Conservation (phyloP, 1,140 invertebrate genomes). For the Acromyrmex heyeri region DNA sequence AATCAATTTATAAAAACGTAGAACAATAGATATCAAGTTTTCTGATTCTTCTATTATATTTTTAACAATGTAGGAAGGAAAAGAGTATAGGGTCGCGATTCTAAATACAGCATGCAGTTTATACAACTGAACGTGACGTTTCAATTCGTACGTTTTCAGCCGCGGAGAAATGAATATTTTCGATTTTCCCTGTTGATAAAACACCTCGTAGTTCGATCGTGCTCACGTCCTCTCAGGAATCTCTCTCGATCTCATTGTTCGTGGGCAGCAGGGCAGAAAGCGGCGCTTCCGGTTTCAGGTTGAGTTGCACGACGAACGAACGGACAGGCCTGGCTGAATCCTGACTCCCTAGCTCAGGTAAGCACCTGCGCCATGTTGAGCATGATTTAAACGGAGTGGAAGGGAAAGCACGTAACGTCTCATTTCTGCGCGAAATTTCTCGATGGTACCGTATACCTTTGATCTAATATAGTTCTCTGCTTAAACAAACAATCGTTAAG, state of each 20-base stretch:
- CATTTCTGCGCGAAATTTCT: conserved; percentile 37
- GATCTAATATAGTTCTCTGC: background rate
- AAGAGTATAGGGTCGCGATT: background rate
- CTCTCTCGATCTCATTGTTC: conserved; percentile 82
- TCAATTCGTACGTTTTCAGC: conserved; percentile 54
- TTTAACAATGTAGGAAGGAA: conserved; percentile 13
- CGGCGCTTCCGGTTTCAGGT: conserved; percentile 82
- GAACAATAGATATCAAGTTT: background rate
- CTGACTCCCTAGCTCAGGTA: conserved; percentile 66
- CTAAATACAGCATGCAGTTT: conserved; percentile 12
- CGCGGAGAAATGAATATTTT: conserved; percentile 64
- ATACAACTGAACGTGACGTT: conserved; percentile 53
- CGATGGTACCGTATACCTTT: background rate
- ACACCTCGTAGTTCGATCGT: conserved; percentile 72
- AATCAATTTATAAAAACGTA: background rate
- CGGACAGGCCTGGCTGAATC: conserved; percentile 71
- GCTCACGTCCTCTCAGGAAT: conserved; percentile 73
- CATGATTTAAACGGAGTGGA: conserved; percentile 60
- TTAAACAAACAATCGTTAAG: conserved; percentile 31
- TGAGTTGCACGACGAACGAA: conserved; percentile 62
- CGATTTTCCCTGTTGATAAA: conserved; percentile 70
- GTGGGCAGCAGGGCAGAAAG: conserved; percentile 82
- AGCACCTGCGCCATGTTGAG: conserved; percentile 70
- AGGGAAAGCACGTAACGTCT: conserved; percentile 53
- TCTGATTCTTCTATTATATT: background rate